Percentiles rank a stretch among this genome's conserved stretches.
These are phyloP conservation scores for Sturnira hondurensis DNA, from an alignment of 2,113 vertebrate genomes.

Conservation along the genomic window DNA sequence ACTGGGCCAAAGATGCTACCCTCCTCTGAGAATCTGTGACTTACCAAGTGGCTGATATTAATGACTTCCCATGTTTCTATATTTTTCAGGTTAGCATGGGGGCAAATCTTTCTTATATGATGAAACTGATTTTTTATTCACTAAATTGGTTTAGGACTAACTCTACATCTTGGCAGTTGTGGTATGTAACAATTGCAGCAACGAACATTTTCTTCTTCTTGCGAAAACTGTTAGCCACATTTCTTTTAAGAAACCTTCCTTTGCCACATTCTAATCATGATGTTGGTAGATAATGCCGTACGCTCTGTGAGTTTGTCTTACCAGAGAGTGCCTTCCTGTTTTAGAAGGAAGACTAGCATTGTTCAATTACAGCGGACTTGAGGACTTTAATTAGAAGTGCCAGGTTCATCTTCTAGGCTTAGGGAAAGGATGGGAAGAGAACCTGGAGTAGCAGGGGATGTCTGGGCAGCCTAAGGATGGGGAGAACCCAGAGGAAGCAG, in stretches of 20 bases:
- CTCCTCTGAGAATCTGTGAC: background rate
- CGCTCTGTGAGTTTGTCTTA: background rate
- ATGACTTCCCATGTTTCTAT: background rate
- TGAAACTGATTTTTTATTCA: background rate
- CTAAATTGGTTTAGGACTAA: background rate
- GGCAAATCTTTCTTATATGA: background rate
- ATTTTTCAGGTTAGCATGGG: background rate
- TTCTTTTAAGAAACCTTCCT: background rate
- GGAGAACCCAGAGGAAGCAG: background rate
- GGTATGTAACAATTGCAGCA: background rate
- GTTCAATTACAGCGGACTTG: background rate
- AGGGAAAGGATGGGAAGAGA: background rate
- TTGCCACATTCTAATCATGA: background rate
- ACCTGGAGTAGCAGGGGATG: no score
- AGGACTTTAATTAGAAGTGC: background rate
- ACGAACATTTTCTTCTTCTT: background rate
- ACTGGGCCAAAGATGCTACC: background rate
- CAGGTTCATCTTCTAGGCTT: background rate
- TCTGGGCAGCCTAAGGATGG: background rate
- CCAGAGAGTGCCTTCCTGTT: background rate
- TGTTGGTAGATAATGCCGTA: background rate
- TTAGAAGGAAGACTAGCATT: background rate
- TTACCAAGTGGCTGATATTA: background rate
- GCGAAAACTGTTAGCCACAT: background rate
- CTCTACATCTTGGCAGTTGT: background rate